Evolutionary conservation across 2,113 vertebrate species (phyloP), one percentile per base, ranked within the genome.

Genomic region (Octodon degus): DNA sequence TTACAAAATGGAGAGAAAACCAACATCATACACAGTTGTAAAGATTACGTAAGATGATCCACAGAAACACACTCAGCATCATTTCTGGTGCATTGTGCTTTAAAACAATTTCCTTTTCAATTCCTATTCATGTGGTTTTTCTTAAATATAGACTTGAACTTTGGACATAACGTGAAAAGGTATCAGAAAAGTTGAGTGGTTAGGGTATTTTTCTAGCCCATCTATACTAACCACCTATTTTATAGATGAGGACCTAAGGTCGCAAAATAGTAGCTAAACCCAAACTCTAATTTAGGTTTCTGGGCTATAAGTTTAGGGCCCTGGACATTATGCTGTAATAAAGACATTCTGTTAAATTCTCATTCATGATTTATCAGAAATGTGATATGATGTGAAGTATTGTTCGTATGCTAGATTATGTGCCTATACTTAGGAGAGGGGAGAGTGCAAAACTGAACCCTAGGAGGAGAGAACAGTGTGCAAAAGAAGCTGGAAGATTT

Each of bases 1-100:
- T 62, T 87, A 53, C 67, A 87, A 94, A 92, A 88, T 30, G 20
- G 34, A 86, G 37, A 79, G 62, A 77, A 93, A 93, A 90, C 30
- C 90, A 83, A 53, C 22, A 55, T 85, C 34, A 65, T n/a, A 7
- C 32, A 77, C 7, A 89, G 12, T 65, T 94, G 25, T 37, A 74
- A 95, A 95, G 37, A 86, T 79, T 50, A 27, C 19, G 79, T 83
- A 74, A 94, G 55, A 62, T 68, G 20, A 65, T 80, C 10, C 34
- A 80, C 27, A 70, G 11, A 74, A 27, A 70, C 47, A 37, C 0
- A 60, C 43, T 77, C 37, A 63, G 47, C 43, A 76, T 37, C 34
- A 2, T 65, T 92, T 94, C 62, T 92, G 50, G 68, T 43, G 4
- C 34, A 43, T 1, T 43, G 37, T 79, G 17, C 82, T 90, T 62